These are phyloP conservation scores for Styela plicata DNA, from an alignment of 23 tunicate genomes.

Conservation along the genomic window DNA sequence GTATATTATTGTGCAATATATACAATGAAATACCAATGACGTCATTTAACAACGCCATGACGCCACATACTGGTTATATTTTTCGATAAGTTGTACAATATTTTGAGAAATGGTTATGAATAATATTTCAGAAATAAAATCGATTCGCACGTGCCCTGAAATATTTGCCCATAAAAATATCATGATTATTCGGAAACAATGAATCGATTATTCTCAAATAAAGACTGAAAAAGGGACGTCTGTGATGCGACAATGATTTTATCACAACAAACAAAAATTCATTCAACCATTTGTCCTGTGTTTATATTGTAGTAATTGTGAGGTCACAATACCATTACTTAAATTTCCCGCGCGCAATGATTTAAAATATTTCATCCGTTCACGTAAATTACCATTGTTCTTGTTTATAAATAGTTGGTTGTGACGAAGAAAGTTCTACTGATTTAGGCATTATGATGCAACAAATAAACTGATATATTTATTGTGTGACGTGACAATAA, in stretches of 20 bases:
- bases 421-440: too few species aligned
- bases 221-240: not conserved
- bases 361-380: not conserved
- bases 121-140: not conserved
- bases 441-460: too few species aligned
- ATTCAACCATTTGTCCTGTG: not conserved
- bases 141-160: too few species aligned
- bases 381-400: not conserved
- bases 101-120: not conserved
- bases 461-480: too few species aligned
- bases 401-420: too few species aligned
- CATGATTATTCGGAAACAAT: not conserved
- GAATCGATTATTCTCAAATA: not conserved
- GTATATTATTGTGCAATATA: too few species aligned
- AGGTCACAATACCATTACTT: not conserved
- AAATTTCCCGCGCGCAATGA: not conserved
- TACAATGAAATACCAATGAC: not conserved
- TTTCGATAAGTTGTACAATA: not conserved
- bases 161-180: not conserved
- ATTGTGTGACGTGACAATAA: too few species aligned
- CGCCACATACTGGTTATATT: too few species aligned
- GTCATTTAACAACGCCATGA: not conserved
- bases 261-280: not conserved
- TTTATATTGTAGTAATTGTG: not conserved
- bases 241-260: not conserved